Conservation (phyloP, 1,140 invertebrate species). For the Berghia stephanieae region DNA sequence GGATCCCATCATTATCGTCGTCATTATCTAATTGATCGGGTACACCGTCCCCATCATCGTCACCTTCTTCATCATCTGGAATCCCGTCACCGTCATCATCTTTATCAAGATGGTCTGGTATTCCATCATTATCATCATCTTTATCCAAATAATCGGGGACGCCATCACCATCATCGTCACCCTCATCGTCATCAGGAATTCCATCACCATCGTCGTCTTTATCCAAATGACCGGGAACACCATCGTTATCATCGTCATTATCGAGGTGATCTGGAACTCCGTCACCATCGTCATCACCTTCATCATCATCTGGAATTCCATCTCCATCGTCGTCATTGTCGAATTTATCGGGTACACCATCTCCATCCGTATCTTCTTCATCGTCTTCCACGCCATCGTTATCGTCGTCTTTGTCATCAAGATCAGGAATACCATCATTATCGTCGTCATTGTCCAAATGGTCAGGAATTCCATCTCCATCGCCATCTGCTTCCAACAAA, state of each 20-base stretch:
- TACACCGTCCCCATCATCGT: constrained; percentile 53
- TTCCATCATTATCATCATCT: constrained; percentile 56
- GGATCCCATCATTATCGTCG: constrained; percentile 55
- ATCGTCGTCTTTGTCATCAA: constrained; percentile 44
- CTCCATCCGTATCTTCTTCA: constrained; percentile 38
- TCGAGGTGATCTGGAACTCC: constrained; percentile 49
- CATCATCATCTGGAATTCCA: constrained; percentile 53
- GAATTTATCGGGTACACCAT: constrained; percentile 54
- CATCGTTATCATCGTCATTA: constrained; percentile 54
- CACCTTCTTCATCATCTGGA: constrained; percentile 45
- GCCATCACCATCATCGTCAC: constrained; percentile 54
- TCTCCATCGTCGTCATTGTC: constrained; percentile 53
- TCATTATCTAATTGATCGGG: constrained; percentile 54
- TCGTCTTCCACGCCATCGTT: constrained; percentile 48
- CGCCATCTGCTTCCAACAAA: no score
- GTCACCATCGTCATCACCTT: constrained; percentile 48
- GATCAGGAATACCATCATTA: constrained; percentile 48
- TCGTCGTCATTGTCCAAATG: constrained; percentile 43
- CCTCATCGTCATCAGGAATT: constrained; percentile 47
- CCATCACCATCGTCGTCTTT: constrained; percentile 58
- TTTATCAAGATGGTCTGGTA: constrained; percentile 52
- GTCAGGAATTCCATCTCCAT: constrained; percentile 46
- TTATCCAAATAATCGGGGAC: constrained; percentile 51
- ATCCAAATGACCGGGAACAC: constrained; percentile 55
- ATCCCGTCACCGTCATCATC: constrained; percentile 54